Evolutionary conservation across 2,797 vertebrate genomes (phyloP).

Genomic region (Microctenopoma steveboyesi): DNA sequence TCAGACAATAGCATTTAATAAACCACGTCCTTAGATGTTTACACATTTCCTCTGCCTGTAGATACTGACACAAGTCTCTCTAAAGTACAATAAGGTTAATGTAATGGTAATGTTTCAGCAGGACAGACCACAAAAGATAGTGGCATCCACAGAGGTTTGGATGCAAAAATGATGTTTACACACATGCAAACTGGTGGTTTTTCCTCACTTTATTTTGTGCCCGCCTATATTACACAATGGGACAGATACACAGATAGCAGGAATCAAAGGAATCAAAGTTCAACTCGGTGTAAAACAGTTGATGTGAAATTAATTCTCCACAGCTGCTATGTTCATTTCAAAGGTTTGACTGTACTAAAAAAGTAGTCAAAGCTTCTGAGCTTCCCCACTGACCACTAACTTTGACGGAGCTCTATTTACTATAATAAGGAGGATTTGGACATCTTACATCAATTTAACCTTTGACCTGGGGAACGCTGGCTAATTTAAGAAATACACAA

Average conservation of each 20-base stretch:
- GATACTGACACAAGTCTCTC: neutral
- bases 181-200: neutral
- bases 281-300: neutral
- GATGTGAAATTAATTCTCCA: too few relatives aligned
- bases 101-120: neutral
- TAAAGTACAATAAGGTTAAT: neutral
- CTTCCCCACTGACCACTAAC: neutral
- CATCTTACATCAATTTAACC: slow-evolving; percentile 31
- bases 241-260: neutral
- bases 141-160: neutral
- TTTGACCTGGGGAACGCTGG: slow-evolving; percentile 41
- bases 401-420: neutral
- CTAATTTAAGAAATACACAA: slow-evolving; percentile 44
- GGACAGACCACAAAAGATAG: neutral
- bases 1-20: neutral
- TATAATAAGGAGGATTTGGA: neutral
- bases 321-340: too few relatives aligned
- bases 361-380: neutral
- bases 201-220: too few relatives aligned
- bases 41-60: neutral
- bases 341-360: too few relatives aligned
- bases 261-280: neutral
- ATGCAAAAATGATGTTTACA: slow-evolving; percentile 6
- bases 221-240: neutral
- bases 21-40: neutral